Conservation (phyloP, 2,797 vertebrate species). For the Cyclura pinguis region DNA sequence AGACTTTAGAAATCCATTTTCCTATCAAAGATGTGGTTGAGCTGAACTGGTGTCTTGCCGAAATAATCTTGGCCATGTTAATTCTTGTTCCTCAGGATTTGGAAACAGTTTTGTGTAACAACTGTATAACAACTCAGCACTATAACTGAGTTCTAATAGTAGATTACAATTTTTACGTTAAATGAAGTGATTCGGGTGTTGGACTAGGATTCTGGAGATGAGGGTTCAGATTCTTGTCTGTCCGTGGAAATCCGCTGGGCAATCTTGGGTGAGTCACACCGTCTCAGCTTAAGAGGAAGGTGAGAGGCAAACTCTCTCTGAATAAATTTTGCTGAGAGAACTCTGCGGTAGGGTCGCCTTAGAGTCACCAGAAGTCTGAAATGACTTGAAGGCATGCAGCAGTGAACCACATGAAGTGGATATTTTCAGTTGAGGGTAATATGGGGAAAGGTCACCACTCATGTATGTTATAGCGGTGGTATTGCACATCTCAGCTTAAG, state of each 20-base stretch:
- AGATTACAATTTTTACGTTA: neutral
- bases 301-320: too few relatives aligned
- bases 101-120: neutral
- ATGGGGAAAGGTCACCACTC: neutral
- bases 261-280: too few relatives aligned
- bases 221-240: too few relatives aligned
- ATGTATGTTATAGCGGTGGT: neutral
- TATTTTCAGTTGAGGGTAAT: neutral
- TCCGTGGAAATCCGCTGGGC: too few relatives aligned
- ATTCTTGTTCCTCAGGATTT: neutral
- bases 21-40: neutral
- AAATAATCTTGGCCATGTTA: neutral
- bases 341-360: too few relatives aligned
- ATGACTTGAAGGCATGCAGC: too few relatives aligned
- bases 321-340: too few relatives aligned
- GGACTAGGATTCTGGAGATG: too few relatives aligned
- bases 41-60: neutral
- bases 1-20: neutral
- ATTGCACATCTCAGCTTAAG: neutral
- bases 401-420: neutral
- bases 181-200: too few relatives aligned
- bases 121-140: neutral
- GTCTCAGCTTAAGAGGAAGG: too few relatives aligned
- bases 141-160: neutral
- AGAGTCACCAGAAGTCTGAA: too few relatives aligned